Percentiles rank a stretch among this genome's conserved stretches.
Conservation (phyloP, 2,888 invertebrate genomes). For the Drosophila pullipes region DNA sequence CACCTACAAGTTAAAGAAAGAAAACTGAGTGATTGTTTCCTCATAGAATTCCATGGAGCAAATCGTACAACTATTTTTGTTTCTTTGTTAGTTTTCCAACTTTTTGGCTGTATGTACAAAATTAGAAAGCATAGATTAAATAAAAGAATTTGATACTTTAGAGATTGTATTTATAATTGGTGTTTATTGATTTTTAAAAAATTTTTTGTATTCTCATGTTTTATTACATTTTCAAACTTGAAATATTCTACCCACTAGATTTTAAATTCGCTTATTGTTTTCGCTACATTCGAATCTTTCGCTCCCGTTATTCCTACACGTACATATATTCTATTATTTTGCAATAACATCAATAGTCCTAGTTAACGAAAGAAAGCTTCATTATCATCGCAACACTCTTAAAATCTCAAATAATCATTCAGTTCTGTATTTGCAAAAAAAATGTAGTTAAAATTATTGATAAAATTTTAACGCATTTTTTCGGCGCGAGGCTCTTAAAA, state of each 20-base stretch:
- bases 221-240: constrained; percentile 52
- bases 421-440: constrained; percentile 58
- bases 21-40: constrained; percentile 50
- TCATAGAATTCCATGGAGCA: background rate
- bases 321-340: constrained; percentile 74
- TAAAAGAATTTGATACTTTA: background rate
- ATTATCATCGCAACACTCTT: constrained; percentile 22
- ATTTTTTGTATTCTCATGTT: constrained; percentile 21
- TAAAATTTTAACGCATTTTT: constrained; percentile 67
- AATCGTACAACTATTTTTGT: background rate
- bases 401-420: constrained; percentile 48
- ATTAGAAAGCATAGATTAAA: background rate
- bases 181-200: constrained; percentile 55
- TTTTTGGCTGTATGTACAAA: background rate
- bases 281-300: constrained; percentile 34
- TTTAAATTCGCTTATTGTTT: constrained; percentile 71
- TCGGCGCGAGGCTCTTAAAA: constrained; percentile 49
- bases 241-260: constrained; percentile 48
- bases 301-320: constrained; percentile 42
- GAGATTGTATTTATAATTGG: constrained; percentile 29
- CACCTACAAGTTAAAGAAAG: constrained; percentile 87
- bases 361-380: constrained; percentile 50
- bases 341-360: constrained; percentile 77
- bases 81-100: background rate
- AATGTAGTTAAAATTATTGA: constrained; percentile 61